These are phyloP conservation scores for Bombus ignitus DNA, from an alignment of 1,140 invertebrate species.

Conservation along the genomic window DNA sequence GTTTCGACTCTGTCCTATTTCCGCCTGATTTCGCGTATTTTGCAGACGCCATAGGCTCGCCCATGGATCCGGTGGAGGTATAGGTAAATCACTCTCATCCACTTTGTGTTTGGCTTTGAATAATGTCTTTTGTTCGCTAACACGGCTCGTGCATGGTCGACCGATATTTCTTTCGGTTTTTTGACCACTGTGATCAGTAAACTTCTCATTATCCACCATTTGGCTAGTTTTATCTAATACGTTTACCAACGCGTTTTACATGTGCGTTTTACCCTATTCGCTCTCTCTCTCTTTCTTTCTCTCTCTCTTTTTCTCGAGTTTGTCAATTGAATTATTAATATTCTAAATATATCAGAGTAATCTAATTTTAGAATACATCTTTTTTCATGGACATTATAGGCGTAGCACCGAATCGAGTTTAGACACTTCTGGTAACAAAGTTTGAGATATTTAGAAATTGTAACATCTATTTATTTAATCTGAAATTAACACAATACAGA, in stretches of 20 bases:
- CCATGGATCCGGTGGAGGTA: constrained; percentile 70
- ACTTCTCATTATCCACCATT: constrained; percentile 49
- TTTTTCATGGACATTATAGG: constrained; percentile 4
- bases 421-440: too few relatives aligned
- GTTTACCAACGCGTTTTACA: not conserved
- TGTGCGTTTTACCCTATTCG: not conserved
- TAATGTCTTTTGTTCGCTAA: constrained; percentile 25
- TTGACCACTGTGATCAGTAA: constrained; percentile 9
- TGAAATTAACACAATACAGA: not conserved
- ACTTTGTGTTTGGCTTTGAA: constrained; percentile 38
- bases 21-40: not conserved
- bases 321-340: constrained; percentile 3
- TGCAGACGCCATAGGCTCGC: not conserved
- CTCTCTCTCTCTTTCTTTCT: not conserved
- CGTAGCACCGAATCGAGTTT: not conserved
- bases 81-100: constrained; percentile 66
- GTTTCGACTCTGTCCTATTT: not conserved
- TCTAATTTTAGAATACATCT: constrained; percentile 34
- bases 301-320: not conserved
- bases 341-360: not conserved
- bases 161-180: constrained; percentile 40
- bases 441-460: not conserved
- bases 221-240: not conserved
- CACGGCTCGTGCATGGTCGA: not conserved
- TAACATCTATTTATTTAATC: not conserved